Conservation (phyloP, 2,888 invertebrate genomes). For the Priocnemis perturbator region DNA sequence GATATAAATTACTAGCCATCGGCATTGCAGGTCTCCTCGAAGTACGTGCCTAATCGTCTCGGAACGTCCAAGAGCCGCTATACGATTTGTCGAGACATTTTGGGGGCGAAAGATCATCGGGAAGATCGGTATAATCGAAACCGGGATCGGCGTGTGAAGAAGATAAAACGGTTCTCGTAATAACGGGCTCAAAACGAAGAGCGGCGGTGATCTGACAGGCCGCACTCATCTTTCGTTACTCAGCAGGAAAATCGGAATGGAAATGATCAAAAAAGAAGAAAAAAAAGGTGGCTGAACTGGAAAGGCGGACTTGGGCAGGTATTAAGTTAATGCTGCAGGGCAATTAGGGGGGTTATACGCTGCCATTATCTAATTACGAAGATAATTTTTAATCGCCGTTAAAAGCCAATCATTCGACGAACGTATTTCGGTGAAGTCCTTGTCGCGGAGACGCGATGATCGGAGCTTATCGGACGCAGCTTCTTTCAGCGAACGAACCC, state of each 20-base stretch:
- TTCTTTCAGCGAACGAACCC: too few relatives aligned
- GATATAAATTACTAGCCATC: too few relatives aligned
- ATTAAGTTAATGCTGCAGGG: conserved; percentile 44
- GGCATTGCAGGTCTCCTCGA: too few relatives aligned
- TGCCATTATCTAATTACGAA: conserved; percentile 39
- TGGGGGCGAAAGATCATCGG: too few relatives aligned
- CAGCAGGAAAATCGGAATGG: conserved; percentile 47
- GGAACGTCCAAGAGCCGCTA: not conserved
- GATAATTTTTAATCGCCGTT: conserved; percentile 34
- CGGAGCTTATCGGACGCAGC: too few relatives aligned
- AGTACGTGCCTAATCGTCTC: not conserved
- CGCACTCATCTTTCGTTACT: conserved; percentile 52
- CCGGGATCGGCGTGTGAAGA: too few relatives aligned
- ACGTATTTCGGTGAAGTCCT: not conserved
- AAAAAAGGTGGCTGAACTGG: conserved; percentile 18
- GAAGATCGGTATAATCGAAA: too few relatives aligned
- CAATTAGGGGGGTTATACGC: conserved; percentile 43
- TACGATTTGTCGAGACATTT: too few relatives aligned
- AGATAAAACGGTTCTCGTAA: not conserved
- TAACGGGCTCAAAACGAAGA: not conserved
- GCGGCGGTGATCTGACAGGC: not conserved
- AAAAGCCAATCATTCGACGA: conserved; percentile 19
- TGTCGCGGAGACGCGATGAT: too few relatives aligned
- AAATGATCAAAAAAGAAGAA: not conserved
- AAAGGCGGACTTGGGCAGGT: not conserved